Conservation (phyloP, 2,888 invertebrate species). For the Metallyticus violacea region DNA sequence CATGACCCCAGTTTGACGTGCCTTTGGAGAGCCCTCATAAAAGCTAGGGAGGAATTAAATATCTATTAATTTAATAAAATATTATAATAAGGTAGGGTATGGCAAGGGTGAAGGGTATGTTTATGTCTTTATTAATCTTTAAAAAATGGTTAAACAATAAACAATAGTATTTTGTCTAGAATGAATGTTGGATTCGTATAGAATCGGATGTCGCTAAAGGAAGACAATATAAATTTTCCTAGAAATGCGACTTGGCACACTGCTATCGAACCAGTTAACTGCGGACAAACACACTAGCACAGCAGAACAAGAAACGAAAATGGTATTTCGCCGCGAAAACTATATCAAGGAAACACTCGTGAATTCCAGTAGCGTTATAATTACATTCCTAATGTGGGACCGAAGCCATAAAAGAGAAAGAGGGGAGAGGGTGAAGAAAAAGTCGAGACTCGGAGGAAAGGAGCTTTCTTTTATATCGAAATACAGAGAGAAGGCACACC, state of each 20-base stretch:
- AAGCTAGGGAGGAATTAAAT: too few relatives aligned
- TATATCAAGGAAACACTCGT: not conserved
- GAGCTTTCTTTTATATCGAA: not conserved
- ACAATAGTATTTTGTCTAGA: too few relatives aligned
- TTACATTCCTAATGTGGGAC: not conserved
- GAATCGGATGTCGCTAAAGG: too few relatives aligned
- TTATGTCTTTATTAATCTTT: too few relatives aligned
- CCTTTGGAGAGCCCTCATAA: too few relatives aligned
- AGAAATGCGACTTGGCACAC: not conserved
- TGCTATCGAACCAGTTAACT: not conserved
- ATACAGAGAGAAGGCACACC: not conserved
- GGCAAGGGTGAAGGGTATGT: too few relatives aligned
- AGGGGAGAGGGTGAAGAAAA: not conserved
- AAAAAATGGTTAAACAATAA: too few relatives aligned
- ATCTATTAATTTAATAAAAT: too few relatives aligned
- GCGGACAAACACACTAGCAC: not conserved
- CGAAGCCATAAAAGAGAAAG: not conserved
- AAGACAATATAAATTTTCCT: not conserved
- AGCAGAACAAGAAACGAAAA: not conserved
- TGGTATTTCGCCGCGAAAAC: not conserved
- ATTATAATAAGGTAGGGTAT: too few relatives aligned
- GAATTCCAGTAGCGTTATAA: not conserved
- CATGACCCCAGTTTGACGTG: too few relatives aligned
- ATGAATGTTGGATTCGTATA: too few relatives aligned
- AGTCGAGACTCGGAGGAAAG: not conserved